phyloP scores from a whole-genome alignment of 2,888 invertebrate species.

The Andricus quercusramuli region DNA sequence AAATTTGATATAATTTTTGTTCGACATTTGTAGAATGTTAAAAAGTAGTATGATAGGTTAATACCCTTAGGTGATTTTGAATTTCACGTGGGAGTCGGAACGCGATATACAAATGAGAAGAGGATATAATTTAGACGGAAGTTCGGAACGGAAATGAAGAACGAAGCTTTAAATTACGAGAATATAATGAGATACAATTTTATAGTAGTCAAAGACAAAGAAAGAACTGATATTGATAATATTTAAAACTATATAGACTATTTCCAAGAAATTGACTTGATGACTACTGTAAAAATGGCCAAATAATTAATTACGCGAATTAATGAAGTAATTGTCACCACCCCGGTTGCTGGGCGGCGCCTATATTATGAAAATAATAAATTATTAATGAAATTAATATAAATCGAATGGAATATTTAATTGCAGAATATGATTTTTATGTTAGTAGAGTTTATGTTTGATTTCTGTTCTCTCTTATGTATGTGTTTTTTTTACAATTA shows the following conservation, averaged over 20 bases:
- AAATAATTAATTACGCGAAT: constrained; percentile 73
- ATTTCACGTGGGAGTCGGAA: constrained; percentile 44
- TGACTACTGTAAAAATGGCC: constrained; percentile 78
- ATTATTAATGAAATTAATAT: constrained; percentile 79
- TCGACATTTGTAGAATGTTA: constrained; percentile 45
- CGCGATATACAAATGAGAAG: constrained; percentile 42
- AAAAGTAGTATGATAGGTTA: constrained; percentile 41
- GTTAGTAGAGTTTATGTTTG: constrained; percentile 76
- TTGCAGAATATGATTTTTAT: constrained; percentile 74
- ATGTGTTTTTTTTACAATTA: constrained; percentile 65
- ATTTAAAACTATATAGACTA: constrained; percentile 72
- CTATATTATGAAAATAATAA: constrained; percentile 78
- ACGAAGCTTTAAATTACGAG: constrained; percentile 77
- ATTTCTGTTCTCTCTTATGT: constrained; percentile 62
- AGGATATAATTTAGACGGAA: constrained; percentile 55
- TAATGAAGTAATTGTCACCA: constrained; percentile 65
- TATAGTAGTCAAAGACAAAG: constrained; percentile 77
- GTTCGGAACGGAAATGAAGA: constrained; percentile 68
- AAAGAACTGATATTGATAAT: constrained; percentile 82
- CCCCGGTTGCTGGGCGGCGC: constrained; percentile 69
- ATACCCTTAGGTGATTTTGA: constrained; percentile 6
- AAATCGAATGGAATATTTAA: constrained; percentile 78
- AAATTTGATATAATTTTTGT: constrained; percentile 51
- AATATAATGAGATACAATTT: constrained; percentile 75
- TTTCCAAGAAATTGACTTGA: constrained; percentile 74